Evolutionary conservation across 2,888 invertebrate genomes (phyloP), one percentile per base, ranked within the genome.

Genomic region (Conomelus anceps): DNA sequence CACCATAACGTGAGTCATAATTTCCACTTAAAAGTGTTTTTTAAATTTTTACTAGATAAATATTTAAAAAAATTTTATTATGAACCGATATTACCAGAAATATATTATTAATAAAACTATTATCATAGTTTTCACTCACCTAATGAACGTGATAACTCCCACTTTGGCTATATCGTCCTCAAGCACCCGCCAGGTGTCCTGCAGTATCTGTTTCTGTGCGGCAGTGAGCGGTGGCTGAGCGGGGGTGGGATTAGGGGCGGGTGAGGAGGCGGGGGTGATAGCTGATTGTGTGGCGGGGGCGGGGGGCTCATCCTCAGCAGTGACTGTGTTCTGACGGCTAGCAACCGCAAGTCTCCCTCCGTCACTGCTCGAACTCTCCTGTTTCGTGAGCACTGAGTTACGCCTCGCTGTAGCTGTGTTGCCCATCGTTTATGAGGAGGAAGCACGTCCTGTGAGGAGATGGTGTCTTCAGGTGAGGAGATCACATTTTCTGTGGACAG

Each of bases 131-230:
- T n/a, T n/a, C n/a, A 90, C 92, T 92, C 92, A 93, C 94, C 93
- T 93, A 91, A 93, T 93, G 90, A 94, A 94, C 4, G 93, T 93
- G 91, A 94, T 93, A 90, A 94, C 93, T 0, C 94, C 94, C 17
- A 94, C 93, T 90, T 92, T 92, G 22, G 93, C 93, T 23, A 94
- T 93, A 90, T 93, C 93, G 20, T 92, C 92, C 90, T 93, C 93
- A 34, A 94, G 91, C 29, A 92, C 90, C 90, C 93, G 93, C 94
- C 93, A 94, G 6, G 93, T 93, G 87, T 92, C 92, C 23, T 92
- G 91, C 17, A 94, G 92, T 86, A 93, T 91, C 88, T 92, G 92
- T 91, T 93, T 93, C 91, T 93, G 93, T 86, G 92, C 92, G 22
- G 93, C 92, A 7, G 92, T 92, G 87, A 93, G 91, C 0, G 92